A percentile compares a stretch with the other conserved stretches of the same genome.
Evolutionary conservation across 2,797 vertebrate species (phyloP).

Genomic region (Morelia viridis): DNA sequence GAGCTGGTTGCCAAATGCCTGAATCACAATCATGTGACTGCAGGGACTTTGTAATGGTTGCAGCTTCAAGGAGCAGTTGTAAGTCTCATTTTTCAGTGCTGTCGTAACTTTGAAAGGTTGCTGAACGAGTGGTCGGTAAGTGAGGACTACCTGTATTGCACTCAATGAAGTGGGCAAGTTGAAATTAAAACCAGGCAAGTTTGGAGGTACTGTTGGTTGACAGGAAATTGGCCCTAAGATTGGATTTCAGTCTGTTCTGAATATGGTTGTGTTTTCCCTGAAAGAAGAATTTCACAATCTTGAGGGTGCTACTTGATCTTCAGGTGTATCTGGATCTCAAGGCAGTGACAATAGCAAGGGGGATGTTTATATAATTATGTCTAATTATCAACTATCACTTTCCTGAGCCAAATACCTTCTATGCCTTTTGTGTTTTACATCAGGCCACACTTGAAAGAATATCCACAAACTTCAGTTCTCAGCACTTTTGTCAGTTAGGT

Average conservation of each 20-base stretch:
- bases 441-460: neutral
- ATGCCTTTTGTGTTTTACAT: neutral
- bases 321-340: neutral
- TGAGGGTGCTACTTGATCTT: neutral
- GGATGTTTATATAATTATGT: neutral
- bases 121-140: neutral
- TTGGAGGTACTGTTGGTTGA: neutral
- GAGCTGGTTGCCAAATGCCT: neutral
- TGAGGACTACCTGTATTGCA: neutral
- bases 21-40: neutral
- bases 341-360: neutral
- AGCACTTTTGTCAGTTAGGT: neutral
- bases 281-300: neutral
- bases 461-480: neutral
- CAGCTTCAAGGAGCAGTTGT: neutral
- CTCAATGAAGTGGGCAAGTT: neutral
- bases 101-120: neutral
- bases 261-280: neutral
- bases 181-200: neutral
- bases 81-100: neutral
- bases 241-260: neutral
- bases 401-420: neutral
- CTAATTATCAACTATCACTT: neutral
- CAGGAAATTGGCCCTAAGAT: neutral
- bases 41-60: neutral